These are phyloP conservation scores for Notolepis coatsorum DNA, from an alignment of 2,797 vertebrate genomes.

Conservation along the genomic window DNA sequence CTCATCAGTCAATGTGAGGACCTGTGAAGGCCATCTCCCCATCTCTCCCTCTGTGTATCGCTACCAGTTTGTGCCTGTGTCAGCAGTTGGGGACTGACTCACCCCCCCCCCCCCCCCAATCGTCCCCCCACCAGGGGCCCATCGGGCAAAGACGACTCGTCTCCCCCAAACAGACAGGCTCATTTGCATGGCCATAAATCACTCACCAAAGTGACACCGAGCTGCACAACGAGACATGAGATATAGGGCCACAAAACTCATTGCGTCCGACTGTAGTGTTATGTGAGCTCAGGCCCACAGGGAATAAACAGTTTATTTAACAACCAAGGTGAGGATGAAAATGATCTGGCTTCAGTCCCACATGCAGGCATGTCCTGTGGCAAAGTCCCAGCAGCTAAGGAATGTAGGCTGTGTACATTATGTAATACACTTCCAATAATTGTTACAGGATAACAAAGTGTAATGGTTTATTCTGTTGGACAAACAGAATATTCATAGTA, in stretches of 20 bases:
- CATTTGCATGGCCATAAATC: constrained; percentile 82
- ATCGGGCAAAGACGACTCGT: constrained; percentile 61
- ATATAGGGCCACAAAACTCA: constrained; percentile 33
- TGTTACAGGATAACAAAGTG: too few relatives aligned
- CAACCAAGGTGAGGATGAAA: constrained; percentile 30
- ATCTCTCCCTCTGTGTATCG: constrained; percentile 61
- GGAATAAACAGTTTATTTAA: constrained; percentile 35
- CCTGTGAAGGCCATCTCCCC: constrained; percentile 75
- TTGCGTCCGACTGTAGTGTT: constrained; percentile 35
- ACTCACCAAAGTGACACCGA: constrained; percentile 62
- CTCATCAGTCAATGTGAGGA: constrained; percentile 78
- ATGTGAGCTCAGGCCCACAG: constrained; percentile 37
- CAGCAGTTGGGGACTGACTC: constrained; percentile 75
- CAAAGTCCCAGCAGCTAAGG: constrained; percentile 34
- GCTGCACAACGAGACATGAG: constrained; percentile 52
- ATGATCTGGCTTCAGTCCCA: constrained; percentile 35
- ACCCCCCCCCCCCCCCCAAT: constrained; percentile 56
- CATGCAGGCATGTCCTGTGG: constrained; percentile 24
- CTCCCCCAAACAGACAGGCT: constrained; percentile 69
- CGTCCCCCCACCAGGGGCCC: constrained; percentile 58
- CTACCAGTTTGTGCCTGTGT: constrained; percentile 71
- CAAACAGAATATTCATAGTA: too few relatives aligned
- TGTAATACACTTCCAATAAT: too few relatives aligned
- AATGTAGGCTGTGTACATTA: too few relatives aligned
- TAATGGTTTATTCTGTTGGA: too few relatives aligned